Percentiles rank a stretch among this genome's conserved stretches.
Evolutionary conservation across 2,888 invertebrate species (phyloP).

Genomic region (Lottia scabra): DNA sequence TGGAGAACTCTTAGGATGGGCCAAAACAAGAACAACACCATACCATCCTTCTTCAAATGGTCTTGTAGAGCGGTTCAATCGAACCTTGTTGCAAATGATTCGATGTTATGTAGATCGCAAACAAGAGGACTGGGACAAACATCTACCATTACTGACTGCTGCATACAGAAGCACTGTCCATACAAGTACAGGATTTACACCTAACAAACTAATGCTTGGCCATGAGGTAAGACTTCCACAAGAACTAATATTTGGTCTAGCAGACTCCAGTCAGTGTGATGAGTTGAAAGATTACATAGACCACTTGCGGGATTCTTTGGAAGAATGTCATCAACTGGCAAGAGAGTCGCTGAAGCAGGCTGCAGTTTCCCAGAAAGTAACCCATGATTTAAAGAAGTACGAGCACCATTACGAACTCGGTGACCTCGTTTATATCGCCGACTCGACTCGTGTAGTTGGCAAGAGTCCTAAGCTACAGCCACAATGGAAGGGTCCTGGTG

Average conservation of each 20-base stretch:
- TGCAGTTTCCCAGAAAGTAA: not conserved
- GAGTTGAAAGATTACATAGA: not conserved
- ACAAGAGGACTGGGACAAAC: slow-evolving; percentile 34
- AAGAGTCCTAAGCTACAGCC: slow-evolving; percentile 15
- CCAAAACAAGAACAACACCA: slow-evolving; percentile 18
- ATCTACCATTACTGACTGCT: slow-evolving; percentile 30
- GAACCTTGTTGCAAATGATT: too few species aligned
- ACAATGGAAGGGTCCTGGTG: slow-evolving; percentile 17
- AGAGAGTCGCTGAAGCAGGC: not conserved
- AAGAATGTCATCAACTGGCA: not conserved
- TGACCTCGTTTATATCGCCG: slow-evolving; percentile 4
- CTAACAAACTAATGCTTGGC: slow-evolving; percentile 30
- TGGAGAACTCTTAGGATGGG: slow-evolving; percentile 11
- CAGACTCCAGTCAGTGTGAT: not conserved
- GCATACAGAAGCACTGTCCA: slow-evolving; percentile 31
- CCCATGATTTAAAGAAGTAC: not conserved
- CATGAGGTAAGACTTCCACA: slow-evolving; percentile 26
- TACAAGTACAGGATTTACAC: slow-evolving; percentile 27
- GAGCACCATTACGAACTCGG: not conserved
- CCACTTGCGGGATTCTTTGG: not conserved
- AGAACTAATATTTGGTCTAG: slow-evolving; percentile 19
- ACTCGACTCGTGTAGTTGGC: slow-evolving; percentile 3
- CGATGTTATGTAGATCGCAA: slow-evolving; percentile 26
- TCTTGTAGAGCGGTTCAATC: slow-evolving; percentile 22
- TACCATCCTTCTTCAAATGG: too few species aligned